Base-by-base conservation (phyloP, 2,888 invertebrate species). In the Cyrtodaria siliqua region DNA sequence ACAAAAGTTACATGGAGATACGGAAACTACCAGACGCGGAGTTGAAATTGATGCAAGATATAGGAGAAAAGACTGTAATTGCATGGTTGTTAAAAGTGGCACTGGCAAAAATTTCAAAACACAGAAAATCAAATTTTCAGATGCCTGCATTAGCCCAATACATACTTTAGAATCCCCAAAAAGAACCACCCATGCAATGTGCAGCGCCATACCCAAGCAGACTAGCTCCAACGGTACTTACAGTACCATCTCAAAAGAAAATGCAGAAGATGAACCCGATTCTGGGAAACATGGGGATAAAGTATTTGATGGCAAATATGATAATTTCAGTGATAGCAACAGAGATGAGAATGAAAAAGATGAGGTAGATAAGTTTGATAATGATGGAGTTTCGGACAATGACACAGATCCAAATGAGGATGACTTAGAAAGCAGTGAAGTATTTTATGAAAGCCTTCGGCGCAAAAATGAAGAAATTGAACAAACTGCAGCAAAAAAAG, bases 381-480 rank as follows among this genome's bases (percentile, higher is more conserved):
- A 69, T 61, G 49, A 55, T 44, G 20, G 9, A 2, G 38, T 50
- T 42, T n/a, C n/a, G n/a, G n/a, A n/a, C n/a, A 50, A 24, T n/a
- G 63, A 40, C 33, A 27, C 57, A 12, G 24, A 40, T 8, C 16
- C n/a, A 3, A 49, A 49, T 29, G 50, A 49, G 6, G 50, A 42
- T 23, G 66, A 69, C 24, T 42, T 62, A 24, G 63, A 53, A n/a
- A 24, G 59, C 9, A 64, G 78, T 55, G 78, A 78, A 44, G 64
- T 69, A 18, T 78, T 68, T 16, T 78, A 78, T 47, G 78, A 72
- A 4, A 60, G 47, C 29, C 53, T 73, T 12, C 59, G 78, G 47
- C 62, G 69, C 23, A 62, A 69, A 40, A 64, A 60, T 23, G 40
- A 16, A n/a, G 68, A 68, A 29, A 23, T 59, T 71, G 42, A 38